Evolutionary conservation across 2,113 vertebrate species (phyloP).

Genomic region (Sceloporus undulatus): DNA sequence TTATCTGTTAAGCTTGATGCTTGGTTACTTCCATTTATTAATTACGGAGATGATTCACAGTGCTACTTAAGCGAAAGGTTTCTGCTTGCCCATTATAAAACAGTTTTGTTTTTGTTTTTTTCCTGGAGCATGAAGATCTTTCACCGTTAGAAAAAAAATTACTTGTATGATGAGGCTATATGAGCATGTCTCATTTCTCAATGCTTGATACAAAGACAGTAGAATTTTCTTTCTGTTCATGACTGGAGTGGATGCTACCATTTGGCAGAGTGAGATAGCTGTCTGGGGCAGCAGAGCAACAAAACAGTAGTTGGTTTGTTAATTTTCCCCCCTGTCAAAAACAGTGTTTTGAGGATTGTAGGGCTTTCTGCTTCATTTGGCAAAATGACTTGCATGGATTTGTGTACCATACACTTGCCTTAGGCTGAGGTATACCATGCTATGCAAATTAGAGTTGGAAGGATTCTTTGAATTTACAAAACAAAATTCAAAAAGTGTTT

Average conservation of each 20-base stretch:
- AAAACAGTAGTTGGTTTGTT: background rate
- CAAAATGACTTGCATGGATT: no score
- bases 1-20: slow-evolving; percentile 29
- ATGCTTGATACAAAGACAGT: background rate
- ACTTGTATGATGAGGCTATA: background rate
- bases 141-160: slow-evolving; percentile 47
- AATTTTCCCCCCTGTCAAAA: no score
- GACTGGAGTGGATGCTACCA: background rate
- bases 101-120: slow-evolving; percentile 15
- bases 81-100: slow-evolving; percentile 47
- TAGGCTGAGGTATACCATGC: no score
- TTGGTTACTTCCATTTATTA: slow-evolving; percentile 53
- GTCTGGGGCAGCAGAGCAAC: background rate
- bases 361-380: no score
- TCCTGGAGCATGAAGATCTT: slow-evolving; percentile 8
- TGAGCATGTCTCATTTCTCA: background rate
- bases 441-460: no score
- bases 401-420: no score
- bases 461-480: no score
- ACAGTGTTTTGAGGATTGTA: no score
- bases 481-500: no score
- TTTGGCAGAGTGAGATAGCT: background rate
- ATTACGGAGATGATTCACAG: slow-evolving; percentile 8
- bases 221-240: background rate
- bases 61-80: slow-evolving; percentile 36